Evolutionary conservation across 2,888 invertebrate species (phyloP), one percentile per base, ranked within the genome.

Genomic region (Tiliacea aurago): DNA sequence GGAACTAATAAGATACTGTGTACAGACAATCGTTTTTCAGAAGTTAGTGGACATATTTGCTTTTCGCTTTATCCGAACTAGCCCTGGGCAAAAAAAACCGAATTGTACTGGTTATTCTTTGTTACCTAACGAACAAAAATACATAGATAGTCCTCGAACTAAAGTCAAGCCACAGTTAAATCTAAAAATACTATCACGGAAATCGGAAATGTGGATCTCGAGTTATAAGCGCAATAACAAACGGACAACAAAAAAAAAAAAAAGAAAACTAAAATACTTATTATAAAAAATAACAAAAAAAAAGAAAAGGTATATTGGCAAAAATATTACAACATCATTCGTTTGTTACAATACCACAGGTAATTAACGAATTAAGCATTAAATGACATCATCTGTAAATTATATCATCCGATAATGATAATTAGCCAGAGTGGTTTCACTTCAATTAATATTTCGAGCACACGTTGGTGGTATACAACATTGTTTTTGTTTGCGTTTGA

Each of bases 1-100:
- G 80, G 65, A 80, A 68, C 79, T 85, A 82, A 86, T 83, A 86
- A 63, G 67, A 66, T 67, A 59, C 33, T 79, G 67, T 64, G 49
- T 73, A 65, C 58, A 47, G 53, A 51, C 56, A 66, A 78, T 69
- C 33, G 56, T 70, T 70, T 73, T 70, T 56, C 56, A 20, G 33
- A 66, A 51, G 1, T 15, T n/a, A 13, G 15, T 20, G 28, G 53
- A 10, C 53, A 37, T 77, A 65, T 80, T 76, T 61, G 20, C 18
- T 79, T 53, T 63, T 58, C 13, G 51, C 18, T 49, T 59, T 64
- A 64, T 49, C 2, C n/a, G 4, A 18, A 18, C 10, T 61, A 47
- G 58, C 20, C 23, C 4, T 15, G 0, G 49, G 11, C 18, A 47
- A 55, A 68, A 4, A 2, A 23, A 20, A 15, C 0, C 15, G 0